Evolutionary conservation across 2,113 vertebrate species (phyloP), one percentile per base, ranked within the genome.

Genomic region (Scortum barcoo): DNA sequence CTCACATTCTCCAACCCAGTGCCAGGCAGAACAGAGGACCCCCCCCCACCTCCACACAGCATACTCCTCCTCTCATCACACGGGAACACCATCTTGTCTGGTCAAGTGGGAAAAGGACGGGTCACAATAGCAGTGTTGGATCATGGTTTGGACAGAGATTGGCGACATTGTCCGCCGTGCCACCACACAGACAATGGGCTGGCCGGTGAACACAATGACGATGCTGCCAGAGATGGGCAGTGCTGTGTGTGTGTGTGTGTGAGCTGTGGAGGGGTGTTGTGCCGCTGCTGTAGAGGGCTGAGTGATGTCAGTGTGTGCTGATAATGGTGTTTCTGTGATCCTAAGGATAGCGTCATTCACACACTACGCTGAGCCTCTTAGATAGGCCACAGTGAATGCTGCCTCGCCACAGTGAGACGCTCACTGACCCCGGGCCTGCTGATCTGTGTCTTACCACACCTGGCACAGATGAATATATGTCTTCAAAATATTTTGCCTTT

Each of bases 371-470:
- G 62, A 67, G 65, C 33, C 38, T 61, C 22, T 58, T 26, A 57
- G 77, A 60, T 33, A 30, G 51, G 67, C 71, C 42, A 67, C 66
- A 73, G 50, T 71, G 73, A 78, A 73, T 5, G 51, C 48, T 79
- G 50, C 28, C 24, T 78, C 56, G 61, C 40, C 57, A 80, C 50
- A 44, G 4, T 17, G 48, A 62, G 56, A 66, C 3, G 14, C 95
- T 96, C 42, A 96, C 96, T 2, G 96, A 95, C 74, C 74, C 96
- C 91, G 3, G 94, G 95, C 88, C 92, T 90, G 70, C 96, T 93
- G 20, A 86, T 91, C 56, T 93, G 83, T 40, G 95, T 83, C 86
- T 94, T 96, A 94, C 44, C 94, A 97, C 2, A 97, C 94, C 0
- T 57, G 24, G 28, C 6, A 57, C 5, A 10, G 11, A 53, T 53